These are phyloP conservation scores for Macrosoma leucophasiata DNA, from an alignment of 2,888 invertebrate species.

Conservation along the genomic window DNA sequence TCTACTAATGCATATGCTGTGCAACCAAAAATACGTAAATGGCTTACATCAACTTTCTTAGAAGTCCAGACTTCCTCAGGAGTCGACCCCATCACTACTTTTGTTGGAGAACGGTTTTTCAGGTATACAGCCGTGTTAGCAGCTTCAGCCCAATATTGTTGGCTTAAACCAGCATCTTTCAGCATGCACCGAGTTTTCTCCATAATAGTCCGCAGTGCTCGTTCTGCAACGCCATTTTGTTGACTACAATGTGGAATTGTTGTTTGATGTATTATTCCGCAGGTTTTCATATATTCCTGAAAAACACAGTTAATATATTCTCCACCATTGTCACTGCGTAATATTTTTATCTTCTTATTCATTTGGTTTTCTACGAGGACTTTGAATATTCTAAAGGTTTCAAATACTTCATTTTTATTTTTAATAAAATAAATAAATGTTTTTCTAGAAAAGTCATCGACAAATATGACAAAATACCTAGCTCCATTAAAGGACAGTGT, in stretches of 20 bases:
- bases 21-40: constrained; percentile 15
- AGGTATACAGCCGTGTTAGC: constrained; percentile 19
- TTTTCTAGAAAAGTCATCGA: constrained; percentile 14
- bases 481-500: background rate
- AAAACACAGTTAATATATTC: constrained; percentile 21
- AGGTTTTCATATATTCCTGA: constrained; percentile 1
- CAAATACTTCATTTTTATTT: constrained; percentile 11
- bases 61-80: constrained; percentile 17
- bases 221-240: constrained; percentile 36
- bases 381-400: constrained; percentile 5
- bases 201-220: constrained; percentile 20
- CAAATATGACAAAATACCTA: constrained; percentile 10
- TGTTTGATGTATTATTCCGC: constrained; percentile 28
- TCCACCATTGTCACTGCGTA: constrained; percentile 11
- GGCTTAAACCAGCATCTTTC: constrained; percentile 5
- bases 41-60: constrained; percentile 6
- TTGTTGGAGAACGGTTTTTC: constrained; percentile 17
- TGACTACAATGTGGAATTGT: constrained; percentile 31
- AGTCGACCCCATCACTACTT: constrained; percentile 5
- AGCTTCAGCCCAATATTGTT: constrained; percentile 18
- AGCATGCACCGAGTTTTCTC: constrained; percentile 17
- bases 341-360: constrained; percentile 8
- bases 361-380: constrained; percentile 11
- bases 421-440: constrained; percentile 20
- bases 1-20: constrained; percentile 7